Evolutionary conservation across 2,888 invertebrate genomes (phyloP).

Genomic region (Eupithecia subfuscata): DNA sequence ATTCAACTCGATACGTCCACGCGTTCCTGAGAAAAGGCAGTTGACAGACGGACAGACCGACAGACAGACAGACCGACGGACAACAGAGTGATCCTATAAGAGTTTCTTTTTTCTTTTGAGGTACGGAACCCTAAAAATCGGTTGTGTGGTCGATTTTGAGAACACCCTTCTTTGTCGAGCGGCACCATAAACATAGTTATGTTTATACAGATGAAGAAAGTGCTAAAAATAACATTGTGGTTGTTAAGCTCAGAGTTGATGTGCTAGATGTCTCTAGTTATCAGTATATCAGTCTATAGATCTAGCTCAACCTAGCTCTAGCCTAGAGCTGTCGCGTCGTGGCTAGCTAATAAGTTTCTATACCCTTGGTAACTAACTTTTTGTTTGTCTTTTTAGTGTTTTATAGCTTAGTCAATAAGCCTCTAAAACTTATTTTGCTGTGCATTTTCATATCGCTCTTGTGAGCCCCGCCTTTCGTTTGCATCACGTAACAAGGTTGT

Average conservation of each 20-base stretch:
- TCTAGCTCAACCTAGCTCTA: too few species aligned
- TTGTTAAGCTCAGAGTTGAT: too few species aligned
- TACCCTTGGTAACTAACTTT: neutral
- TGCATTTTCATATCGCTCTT: neutral
- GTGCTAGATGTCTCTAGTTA: too few species aligned
- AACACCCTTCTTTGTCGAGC: neutral
- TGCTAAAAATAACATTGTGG: neutral
- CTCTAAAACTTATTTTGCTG: neutral
- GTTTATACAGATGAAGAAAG: neutral
- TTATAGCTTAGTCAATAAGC: neutral
- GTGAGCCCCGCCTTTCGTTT: constrained; percentile 50
- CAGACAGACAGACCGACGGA: too few species aligned
- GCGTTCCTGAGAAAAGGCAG: too few species aligned
- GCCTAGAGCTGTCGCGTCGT: too few species aligned
- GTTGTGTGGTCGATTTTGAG: neutral
- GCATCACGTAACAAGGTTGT: constrained; percentile 75
- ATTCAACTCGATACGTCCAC: too few species aligned
- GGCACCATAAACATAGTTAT: neutral
- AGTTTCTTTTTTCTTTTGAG: too few species aligned
- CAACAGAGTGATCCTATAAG: too few species aligned
- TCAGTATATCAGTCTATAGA: too few species aligned
- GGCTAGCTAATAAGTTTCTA: neutral
- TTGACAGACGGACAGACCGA: too few species aligned
- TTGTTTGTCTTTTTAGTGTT: neutral
- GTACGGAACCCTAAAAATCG: too few species aligned